Evolutionary conservation across 1,140 invertebrate species (phyloP).

Genomic region (Sycophaga agraensis): DNA sequence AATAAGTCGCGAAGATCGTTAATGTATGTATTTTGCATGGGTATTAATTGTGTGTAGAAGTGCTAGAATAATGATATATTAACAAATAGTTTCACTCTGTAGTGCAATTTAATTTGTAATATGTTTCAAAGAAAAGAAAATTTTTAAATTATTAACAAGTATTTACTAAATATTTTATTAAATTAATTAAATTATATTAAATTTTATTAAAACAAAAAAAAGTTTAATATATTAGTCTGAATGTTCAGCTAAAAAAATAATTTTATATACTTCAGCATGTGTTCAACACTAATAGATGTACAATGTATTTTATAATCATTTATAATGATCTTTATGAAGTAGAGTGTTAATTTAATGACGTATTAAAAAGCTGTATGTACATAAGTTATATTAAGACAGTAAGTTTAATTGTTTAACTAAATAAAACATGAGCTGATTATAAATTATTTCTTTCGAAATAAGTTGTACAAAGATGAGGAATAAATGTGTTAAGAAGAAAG

Average conservation of each 20-base stretch:
- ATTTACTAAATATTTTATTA: no score
- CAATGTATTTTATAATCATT: not conserved
- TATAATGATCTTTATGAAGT: not conserved
- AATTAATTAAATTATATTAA: not conserved
- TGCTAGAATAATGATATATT: constrained; percentile 26
- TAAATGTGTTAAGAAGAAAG: constrained; percentile 13
- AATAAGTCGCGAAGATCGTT: constrained; percentile 20
- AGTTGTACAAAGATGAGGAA: constrained; percentile 17
- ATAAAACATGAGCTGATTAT: constrained; percentile 13
- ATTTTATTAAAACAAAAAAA: not conserved
- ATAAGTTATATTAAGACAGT: constrained; percentile 9
- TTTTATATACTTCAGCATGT: not conserved
- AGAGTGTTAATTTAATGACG: constrained; percentile 17
- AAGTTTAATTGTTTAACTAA: constrained; percentile 4
- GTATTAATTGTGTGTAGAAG: constrained; percentile 21
- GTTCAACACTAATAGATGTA: not conserved
- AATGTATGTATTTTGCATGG: constrained; percentile 22
- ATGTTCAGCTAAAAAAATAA: not conserved
- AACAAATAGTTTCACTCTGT: constrained; percentile 16
- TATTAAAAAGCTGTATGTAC: constrained; percentile 24
- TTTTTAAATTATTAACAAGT: not conserved
- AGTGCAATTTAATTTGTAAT: constrained; percentile 15
- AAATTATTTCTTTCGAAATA: constrained; percentile 5
- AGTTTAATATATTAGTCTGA: no score
- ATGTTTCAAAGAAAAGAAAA: no score